Evolutionary conservation across 2,888 invertebrate species (phyloP).

Genomic region (Microctonus aethiopoides): DNA sequence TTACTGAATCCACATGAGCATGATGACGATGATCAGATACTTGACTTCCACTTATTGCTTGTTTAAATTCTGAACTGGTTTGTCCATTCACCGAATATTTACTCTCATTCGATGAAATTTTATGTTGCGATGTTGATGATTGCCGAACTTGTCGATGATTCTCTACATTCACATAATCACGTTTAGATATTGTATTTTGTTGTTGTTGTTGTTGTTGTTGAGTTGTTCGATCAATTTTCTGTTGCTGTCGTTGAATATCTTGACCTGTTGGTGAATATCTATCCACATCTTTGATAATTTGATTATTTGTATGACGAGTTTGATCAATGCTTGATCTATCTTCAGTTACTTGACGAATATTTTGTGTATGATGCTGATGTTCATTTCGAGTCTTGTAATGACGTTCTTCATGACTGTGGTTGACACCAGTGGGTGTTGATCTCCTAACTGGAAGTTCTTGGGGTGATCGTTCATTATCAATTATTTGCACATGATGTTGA

Average conservation of each 20-base stretch:
- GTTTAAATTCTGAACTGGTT: constrained; percentile 71
- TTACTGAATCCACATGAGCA: constrained; percentile 42
- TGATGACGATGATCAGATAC: constrained; percentile 40
- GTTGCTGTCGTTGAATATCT: constrained; percentile 37
- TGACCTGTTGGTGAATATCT: constrained; percentile 14
- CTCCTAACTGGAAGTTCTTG: constrained; percentile 7
- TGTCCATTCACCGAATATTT: constrained; percentile 58
- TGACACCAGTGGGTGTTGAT: constrained; percentile 12
- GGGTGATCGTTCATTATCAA: not conserved
- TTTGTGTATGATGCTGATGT: constrained; percentile 37
- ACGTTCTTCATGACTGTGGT: constrained; percentile 11
- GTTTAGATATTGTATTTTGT: constrained; percentile 35
- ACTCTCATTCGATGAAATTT: constrained; percentile 67
- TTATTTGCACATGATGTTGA: constrained; percentile 34
- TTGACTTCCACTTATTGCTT: constrained; percentile 65
- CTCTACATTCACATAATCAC: constrained; percentile 57
- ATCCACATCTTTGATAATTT: constrained; percentile 35
- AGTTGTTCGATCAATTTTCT: constrained; percentile 41
- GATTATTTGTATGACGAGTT: constrained; percentile 31
- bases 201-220: constrained; percentile 42
- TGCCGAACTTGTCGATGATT: constrained; percentile 52
- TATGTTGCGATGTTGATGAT: constrained; percentile 55
- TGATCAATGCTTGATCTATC: constrained; percentile 41
- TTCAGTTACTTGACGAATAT: constrained; percentile 41
- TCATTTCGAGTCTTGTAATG: constrained; percentile 31